These are phyloP conservation scores for Acanthococcus lagerstroemiae DNA, from an alignment of 2,888 invertebrate genomes.

Conservation along the genomic window DNA sequence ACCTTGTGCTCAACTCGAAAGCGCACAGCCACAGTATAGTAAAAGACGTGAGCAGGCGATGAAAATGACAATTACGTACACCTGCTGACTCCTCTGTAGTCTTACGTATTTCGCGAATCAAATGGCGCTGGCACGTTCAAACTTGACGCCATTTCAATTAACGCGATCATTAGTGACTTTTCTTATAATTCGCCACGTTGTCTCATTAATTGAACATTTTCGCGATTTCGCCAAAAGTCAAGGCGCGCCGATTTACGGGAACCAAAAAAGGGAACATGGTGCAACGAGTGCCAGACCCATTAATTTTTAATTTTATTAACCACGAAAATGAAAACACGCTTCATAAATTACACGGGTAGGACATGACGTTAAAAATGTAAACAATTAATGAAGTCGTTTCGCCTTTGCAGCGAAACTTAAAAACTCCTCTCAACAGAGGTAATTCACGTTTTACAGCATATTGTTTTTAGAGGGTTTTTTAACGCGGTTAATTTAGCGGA, in stretches of 20 bases:
- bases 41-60: too few species aligned
- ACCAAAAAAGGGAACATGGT: background rate
- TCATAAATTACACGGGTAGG: background rate
- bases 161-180: conserved; percentile 21
- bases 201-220: background rate
- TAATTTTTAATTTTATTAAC: background rate
- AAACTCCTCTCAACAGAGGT: background rate
- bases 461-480: background rate
- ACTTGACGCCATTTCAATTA: conserved; percentile 12
- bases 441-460: background rate
- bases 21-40: too few species aligned
- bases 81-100: background rate
- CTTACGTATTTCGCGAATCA: background rate
- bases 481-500: background rate
- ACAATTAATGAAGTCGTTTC: conserved; percentile 1
- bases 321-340: background rate
- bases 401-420: background rate
- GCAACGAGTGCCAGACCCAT: background rate
- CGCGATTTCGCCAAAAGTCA: too few species aligned
- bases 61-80: conserved; percentile 1
- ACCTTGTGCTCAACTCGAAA: too few species aligned
- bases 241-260: too few species aligned
- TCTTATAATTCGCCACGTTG: background rate
- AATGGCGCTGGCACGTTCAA: background rate
- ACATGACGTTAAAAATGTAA: conserved; percentile 2